Evolutionary conservation across 2,888 invertebrate species (phyloP).

Genomic region (Panopea generosa): DNA sequence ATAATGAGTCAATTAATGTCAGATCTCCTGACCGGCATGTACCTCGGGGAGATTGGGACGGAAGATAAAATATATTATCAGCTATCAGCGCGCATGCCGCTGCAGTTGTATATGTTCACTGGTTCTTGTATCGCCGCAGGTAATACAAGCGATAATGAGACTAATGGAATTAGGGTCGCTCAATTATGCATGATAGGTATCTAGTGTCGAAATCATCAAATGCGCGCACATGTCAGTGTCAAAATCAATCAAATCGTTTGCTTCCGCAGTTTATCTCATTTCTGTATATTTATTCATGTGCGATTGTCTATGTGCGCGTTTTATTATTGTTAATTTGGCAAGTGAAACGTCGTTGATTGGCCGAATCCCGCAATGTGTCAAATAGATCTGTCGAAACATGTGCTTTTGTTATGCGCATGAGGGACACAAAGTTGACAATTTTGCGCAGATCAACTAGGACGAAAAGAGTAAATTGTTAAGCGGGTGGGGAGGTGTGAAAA

Average conservation of each 20-base stretch:
- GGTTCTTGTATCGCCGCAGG: not conserved
- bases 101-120: slow-evolving; percentile 1
- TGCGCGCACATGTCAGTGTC: slow-evolving; percentile 47
- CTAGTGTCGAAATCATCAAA: slow-evolving; percentile 1
- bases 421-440: slow-evolving; percentile 59
- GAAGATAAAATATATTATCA: slow-evolving; percentile 11
- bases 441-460: slow-evolving; percentile 67
- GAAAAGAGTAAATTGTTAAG: slow-evolving; percentile 8
- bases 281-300: slow-evolving; percentile 26
- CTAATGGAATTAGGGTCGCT: slow-evolving; percentile 30
- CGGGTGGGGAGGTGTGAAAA: slow-evolving; percentile 18
- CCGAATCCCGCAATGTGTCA: slow-evolving; percentile 21
- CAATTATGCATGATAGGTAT: slow-evolving; percentile 6
- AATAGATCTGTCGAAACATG: slow-evolving; percentile 65
- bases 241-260: slow-evolving; percentile 26
- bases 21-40: slow-evolving; percentile 24
- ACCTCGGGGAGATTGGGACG: slow-evolving; percentile 6
- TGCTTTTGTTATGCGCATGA: slow-evolving; percentile 75
- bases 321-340: slow-evolving; percentile 28
- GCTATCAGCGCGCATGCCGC: too few relatives aligned
- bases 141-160: slow-evolving; percentile 2
- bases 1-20: slow-evolving; percentile 50
- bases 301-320: slow-evolving; percentile 16
- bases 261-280: not conserved
- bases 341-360: not conserved